Evolutionary conservation across 2,797 vertebrate genomes (phyloP).

Genomic region (Apogon talboti): DNA sequence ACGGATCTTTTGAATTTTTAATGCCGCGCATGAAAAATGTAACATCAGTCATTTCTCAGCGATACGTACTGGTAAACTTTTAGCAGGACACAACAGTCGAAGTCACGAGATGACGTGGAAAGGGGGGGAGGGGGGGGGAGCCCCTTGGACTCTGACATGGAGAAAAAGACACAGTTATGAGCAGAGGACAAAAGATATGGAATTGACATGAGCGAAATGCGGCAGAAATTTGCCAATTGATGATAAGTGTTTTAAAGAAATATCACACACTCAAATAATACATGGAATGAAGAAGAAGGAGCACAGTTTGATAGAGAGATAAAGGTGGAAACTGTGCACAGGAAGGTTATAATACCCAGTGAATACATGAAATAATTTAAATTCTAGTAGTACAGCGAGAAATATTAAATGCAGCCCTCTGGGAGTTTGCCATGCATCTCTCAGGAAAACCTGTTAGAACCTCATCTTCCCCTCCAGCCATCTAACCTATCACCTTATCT

Average conservation of each 20-base stretch:
- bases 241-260: neutral
- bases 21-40: constrained; percentile 82
- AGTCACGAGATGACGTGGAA: constrained; percentile 67
- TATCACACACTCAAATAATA: neutral
- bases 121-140: neutral
- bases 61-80: constrained; percentile 79
- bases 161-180: constrained; percentile 7
- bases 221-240: neutral
- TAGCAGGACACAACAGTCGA: constrained; percentile 70
- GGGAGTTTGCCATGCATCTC: constrained; percentile 48
- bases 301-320: constrained; percentile 2
- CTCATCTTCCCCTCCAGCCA: constrained; percentile 15
- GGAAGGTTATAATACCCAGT: constrained; percentile 40
- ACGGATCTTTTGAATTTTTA: constrained; percentile 84
- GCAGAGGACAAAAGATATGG: constrained; percentile 5
- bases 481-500: constrained; percentile 7
- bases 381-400: constrained; percentile 28
- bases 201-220: neutral
- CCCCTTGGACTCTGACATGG: constrained; percentile 21
- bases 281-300: neutral
- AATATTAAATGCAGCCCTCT: constrained; percentile 8
- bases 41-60: constrained; percentile 80
- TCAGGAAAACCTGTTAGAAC: constrained; percentile 49
- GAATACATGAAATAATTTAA: constrained; percentile 38
- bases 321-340: constrained; percentile 2